Conservation (phyloP, 2,888 invertebrate species). For the Parelbella ahira region DNA sequence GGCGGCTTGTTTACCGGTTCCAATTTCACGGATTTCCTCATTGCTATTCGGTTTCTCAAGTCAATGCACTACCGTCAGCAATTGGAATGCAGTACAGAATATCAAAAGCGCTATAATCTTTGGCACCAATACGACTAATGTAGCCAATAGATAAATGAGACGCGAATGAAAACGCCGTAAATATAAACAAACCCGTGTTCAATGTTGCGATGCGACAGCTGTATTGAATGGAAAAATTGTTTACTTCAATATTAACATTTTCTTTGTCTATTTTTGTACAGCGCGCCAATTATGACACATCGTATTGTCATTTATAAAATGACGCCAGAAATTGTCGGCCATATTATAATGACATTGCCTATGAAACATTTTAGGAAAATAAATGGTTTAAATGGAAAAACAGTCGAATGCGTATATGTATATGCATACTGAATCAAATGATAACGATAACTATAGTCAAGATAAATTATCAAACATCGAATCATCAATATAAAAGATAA, state of each 20-base stretch:
- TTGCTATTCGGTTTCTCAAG: conserved; percentile 19
- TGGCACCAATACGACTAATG: conserved; percentile 11
- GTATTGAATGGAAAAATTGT: not conserved
- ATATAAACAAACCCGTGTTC: conserved; percentile 10
- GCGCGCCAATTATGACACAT: too few species aligned
- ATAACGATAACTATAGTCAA: too few species aligned
- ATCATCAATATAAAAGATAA: not conserved
- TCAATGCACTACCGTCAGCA: conserved; percentile 15
- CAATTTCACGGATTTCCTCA: conserved; percentile 19
- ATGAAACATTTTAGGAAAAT: too few species aligned
- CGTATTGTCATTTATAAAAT: too few species aligned
- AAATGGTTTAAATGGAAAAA: too few species aligned
- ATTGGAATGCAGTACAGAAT: conserved; percentile 13
- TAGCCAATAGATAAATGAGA: conserved; percentile 6
- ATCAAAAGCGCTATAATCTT: conserved; percentile 15
- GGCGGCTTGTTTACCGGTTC: conserved; percentile 14
- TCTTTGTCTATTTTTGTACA: too few species aligned
- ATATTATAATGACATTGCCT: too few species aligned
- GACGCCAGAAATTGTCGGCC: too few species aligned
- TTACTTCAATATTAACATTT: not conserved
- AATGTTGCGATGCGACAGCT: not conserved
- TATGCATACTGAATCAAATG: too few species aligned
- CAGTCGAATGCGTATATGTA: too few species aligned
- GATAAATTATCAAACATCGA: not conserved
- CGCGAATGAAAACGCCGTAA: conserved; percentile 3